These are phyloP conservation scores for Hemibagrus wyckioides DNA, from an alignment of 2,113 vertebrate species.

Conservation along the genomic window DNA sequence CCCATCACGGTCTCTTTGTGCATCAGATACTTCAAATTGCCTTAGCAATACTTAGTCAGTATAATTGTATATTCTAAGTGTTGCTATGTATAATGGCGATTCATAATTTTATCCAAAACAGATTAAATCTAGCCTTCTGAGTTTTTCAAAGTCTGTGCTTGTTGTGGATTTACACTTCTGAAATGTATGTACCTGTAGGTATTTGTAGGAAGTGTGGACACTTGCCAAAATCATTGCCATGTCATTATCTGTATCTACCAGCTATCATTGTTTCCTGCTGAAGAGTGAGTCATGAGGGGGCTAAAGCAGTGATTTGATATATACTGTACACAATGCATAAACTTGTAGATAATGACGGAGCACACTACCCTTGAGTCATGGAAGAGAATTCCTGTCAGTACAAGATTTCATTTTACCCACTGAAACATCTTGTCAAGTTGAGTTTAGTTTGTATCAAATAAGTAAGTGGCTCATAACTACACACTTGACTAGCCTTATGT, in stretches of 20 bases:
- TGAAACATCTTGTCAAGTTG: neutral
- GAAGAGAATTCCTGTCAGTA: conserved; percentile 20
- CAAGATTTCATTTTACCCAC: conserved; percentile 4
- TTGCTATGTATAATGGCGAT: neutral
- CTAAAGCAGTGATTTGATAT: neutral
- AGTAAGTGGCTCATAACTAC: neutral
- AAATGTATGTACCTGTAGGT: neutral
- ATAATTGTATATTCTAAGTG: neutral
- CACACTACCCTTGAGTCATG: conserved; percentile 9
- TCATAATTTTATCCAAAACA: neutral
- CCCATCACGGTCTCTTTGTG: neutral
- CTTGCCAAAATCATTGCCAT: neutral
- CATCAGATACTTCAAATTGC: neutral
- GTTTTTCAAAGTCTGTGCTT: neutral
- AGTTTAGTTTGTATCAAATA: neutral
- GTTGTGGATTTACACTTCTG: neutral
- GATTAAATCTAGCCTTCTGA: neutral
- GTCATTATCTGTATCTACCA: conserved; percentile 24
- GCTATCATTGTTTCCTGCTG: conserved; percentile 10
- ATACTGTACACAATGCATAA: conserved; percentile 16
- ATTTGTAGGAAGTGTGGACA: neutral
- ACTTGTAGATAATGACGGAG: conserved; percentile 21
- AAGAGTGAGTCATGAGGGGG: conserved; percentile 18
- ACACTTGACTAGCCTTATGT: neutral
- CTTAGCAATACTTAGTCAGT: neutral